phyloP scores from a whole-genome alignment of 2,888 invertebrate species.

The Nysson spinosus region DNA sequence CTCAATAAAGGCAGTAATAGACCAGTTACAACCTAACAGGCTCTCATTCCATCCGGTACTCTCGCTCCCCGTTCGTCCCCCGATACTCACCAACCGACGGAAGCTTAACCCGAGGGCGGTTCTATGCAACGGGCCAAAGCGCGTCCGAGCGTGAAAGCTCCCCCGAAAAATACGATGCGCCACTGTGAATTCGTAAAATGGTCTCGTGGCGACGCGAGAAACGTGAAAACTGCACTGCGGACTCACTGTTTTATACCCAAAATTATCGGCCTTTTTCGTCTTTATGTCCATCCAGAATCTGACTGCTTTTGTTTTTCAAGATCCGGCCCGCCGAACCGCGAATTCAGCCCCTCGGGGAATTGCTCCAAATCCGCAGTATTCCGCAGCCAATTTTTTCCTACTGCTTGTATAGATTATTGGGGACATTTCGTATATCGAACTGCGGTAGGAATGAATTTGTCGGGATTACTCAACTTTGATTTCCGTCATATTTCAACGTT shows the following conservation, averaged over 20 bases:
- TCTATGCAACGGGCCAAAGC: neutral
- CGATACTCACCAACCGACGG: conserved; percentile 28
- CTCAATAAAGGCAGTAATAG: conserved; percentile 61
- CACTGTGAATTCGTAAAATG: conserved; percentile 42
- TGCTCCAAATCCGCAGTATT: conserved; percentile 19
- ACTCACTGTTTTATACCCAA: conserved; percentile 10
- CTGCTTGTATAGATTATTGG: conserved; percentile 17
- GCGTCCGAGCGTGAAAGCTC: conserved; percentile 39
- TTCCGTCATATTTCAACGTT: too few species aligned
- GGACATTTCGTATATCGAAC: too few species aligned
- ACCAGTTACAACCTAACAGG: conserved; percentile 54
- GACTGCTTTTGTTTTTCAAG: conserved; percentile 34
- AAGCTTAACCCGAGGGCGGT: conserved; percentile 28
- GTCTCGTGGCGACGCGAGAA: conserved; percentile 14
- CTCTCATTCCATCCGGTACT: conserved; percentile 12
- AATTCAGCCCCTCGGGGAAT: conserved; percentile 36
- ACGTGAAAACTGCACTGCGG: conserved; percentile 15
- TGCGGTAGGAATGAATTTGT: too few species aligned
- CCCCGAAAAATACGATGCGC: conserved; percentile 39
- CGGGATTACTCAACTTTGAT: too few species aligned
- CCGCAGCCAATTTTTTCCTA: conserved; percentile 17
- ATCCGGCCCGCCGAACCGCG: conserved; percentile 28
- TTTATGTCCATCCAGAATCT: conserved; percentile 26
- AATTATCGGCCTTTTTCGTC: conserved; percentile 26
- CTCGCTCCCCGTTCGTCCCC: conserved; percentile 11